Evolutionary conservation across 2,797 vertebrate species (phyloP), one percentile per base, ranked within the genome.

Genomic region (Tangara arthus): DNA sequence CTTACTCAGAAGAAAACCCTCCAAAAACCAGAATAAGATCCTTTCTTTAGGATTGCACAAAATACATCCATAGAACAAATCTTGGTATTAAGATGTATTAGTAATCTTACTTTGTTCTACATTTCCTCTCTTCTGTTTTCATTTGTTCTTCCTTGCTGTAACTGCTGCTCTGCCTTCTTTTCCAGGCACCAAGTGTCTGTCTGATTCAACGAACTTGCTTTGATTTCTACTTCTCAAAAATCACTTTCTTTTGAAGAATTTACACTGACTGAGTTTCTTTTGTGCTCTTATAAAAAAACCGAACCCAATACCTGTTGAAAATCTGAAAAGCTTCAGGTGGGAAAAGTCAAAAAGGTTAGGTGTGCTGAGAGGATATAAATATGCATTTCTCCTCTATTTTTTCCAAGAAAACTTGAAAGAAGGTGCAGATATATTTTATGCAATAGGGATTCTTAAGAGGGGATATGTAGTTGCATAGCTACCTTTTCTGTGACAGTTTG

Each of bases 311-410:
- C 2, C 19, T 34, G 17, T 7, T 57, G 55, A 57, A 88, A 94
- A 42, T 6, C 32, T 11, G 32, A 46, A 68, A 61, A 42, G 5
- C 15, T 69, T 78, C 7, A 8, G 50, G 50, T 30, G 4, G 19
- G 32, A 34, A 28, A 21, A 49, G 26, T 28, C 26, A 46, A 39
- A 78, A 72, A 63, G 0, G 0, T 60, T 46, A 39, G 55, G 8
- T 27, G 50, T 30, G 12, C 34, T 56, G 63, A 66, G 61, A 64
- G 46, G 26, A 8, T 52, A 52, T 0, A 3, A 39, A 30, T 44
- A 30, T 0, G 6, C 0, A 0, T 8, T 52, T 75, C 47, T 71
- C 34, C 20, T 32, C 2, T 18, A 9, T 7, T 71, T 65, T 86
- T 71, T 19, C 35, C 11, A 53, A 60, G 42, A 70, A 75, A 68